Conservation (phyloP, 2,888 invertebrate genomes). For the Boloria selene region DNA sequence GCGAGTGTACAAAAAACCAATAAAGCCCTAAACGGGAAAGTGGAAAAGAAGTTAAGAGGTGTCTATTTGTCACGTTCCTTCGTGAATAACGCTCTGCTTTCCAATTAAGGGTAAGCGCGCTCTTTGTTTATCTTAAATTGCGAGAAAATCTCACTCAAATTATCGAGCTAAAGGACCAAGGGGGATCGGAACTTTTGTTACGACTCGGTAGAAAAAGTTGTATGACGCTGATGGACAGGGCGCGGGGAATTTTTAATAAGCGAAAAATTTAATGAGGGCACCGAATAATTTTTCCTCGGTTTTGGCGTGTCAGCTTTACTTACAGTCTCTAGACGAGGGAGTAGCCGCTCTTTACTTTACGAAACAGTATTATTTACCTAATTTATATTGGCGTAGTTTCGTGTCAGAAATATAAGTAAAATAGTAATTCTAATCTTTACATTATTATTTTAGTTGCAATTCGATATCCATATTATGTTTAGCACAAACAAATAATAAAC, state of each 20-base stretch:
- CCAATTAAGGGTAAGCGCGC: slow-evolving; percentile 83
- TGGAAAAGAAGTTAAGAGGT: slow-evolving; percentile 83
- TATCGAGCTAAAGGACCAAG: slow-evolving; percentile 79
- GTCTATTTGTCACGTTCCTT: slow-evolving; percentile 83
- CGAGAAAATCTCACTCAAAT: slow-evolving; percentile 83
- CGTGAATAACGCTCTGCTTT: slow-evolving; percentile 81
- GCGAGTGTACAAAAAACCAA: slow-evolving; percentile 73
- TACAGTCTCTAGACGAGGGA: slow-evolving; percentile 42
- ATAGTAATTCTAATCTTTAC: too few species aligned
- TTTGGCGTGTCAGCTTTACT: slow-evolving; percentile 62
- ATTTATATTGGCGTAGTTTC: too few species aligned
- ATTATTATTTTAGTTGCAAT: too few species aligned
- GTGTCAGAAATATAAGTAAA: too few species aligned
- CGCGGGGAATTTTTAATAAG: slow-evolving; percentile 82
- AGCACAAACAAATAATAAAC: not conserved
- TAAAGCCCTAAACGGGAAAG: slow-evolving; percentile 74
- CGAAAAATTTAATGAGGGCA: slow-evolving; percentile 80
- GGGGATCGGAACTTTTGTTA: slow-evolving; percentile 77
- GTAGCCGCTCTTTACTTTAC: slow-evolving; percentile 41
- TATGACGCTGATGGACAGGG: slow-evolving; percentile 70
- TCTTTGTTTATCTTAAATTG: slow-evolving; percentile 83
- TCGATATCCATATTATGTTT: too few species aligned
- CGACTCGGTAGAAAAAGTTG: slow-evolving; percentile 75
- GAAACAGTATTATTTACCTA: not conserved
- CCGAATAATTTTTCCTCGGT: slow-evolving; percentile 66